Evolutionary conservation across 1,140 invertebrate genomes (phyloP), one percentile per base, ranked within the genome.

Genomic region (Sipha flava): DNA sequence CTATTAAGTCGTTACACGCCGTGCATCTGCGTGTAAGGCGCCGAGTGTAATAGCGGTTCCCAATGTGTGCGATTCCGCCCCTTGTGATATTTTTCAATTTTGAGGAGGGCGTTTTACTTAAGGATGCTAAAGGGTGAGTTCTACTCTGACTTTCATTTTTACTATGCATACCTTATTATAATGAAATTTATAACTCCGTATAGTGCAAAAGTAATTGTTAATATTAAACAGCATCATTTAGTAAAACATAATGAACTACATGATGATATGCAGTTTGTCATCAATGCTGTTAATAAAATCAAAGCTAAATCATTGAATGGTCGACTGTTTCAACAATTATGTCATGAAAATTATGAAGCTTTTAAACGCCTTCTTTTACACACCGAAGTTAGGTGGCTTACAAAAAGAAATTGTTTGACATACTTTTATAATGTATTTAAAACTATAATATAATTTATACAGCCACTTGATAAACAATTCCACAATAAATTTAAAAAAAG

Each of bases 341-440:
- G 81, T 82, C 47, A 80, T 82, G 80, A 85, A 83, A 34, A 84
- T 75, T 16, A 83, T 80, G 82, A 87, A 84, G 62, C 86, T 83
- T 83, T 83, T 43, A 47, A 82, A 47, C 31, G 81, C 64, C 68
- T 59, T 1, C n/a, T 40, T 73, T 45, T 45, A 7, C 70, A n/a
- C n/a, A 73, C 77, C 12, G 37, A 79, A 62, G 77, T 79, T n/a
- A 29, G 77, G 2, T 79, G 77, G 57, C 12, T 64, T 16, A 23
- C 49, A 54, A 54, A 54, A 40, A 31, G 26, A 59, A 62, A 57
- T 62, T 62, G 57, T 34, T 34, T 62, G 57, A 34, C 4, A 31
- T 21, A 12, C 14, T 62, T 62, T 62, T 62, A n/a, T n/a, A n/a
- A 62, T 62, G 34, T 45, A 45, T 10, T 3, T 45, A n/a, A 52